Evolutionary conservation across 2,888 invertebrate species (phyloP).

Genomic region (Invenusta paracnida): DNA sequence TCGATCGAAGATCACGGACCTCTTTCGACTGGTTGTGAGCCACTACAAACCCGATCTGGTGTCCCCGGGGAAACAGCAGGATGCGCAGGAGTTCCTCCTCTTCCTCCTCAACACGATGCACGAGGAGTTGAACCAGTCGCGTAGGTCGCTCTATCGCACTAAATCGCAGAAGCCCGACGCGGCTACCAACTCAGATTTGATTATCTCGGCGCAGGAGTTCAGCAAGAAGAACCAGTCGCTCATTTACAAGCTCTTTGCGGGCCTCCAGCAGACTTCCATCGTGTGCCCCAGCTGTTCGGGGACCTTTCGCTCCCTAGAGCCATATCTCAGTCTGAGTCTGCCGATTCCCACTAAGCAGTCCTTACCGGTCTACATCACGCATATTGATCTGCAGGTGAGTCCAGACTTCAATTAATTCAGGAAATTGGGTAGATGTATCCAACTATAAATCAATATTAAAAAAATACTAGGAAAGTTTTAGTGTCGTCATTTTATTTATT

Average conservation of each 20-base stretch:
- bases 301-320: neutral
- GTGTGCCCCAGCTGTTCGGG: conserved; percentile 27
- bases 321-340: conserved; percentile 13
- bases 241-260: conserved; percentile 30
- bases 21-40: neutral
- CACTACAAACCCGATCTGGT: neutral
- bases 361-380: neutral
- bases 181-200: too few relatives aligned
- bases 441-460: too few relatives aligned
- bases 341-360: conserved; percentile 16
- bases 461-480: too few relatives aligned
- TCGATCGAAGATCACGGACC: too few relatives aligned
- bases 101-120: conserved; percentile 36
- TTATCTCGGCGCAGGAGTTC: neutral
- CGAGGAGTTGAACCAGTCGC: conserved; percentile 36
- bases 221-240: neutral
- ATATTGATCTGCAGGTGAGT: neutral
- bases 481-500: too few relatives aligned
- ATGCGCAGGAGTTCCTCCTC: conserved; percentile 39
- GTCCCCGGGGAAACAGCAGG: conserved; percentile 38
- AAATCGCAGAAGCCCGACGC: too few relatives aligned
- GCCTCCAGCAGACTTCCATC: conserved; percentile 28
- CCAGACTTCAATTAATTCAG: too few relatives aligned
- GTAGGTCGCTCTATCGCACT: too few relatives aligned
- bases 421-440: neutral